Conservation (phyloP, 2,797 vertebrate genomes). For the Sebastes taczanowskii region DNA sequence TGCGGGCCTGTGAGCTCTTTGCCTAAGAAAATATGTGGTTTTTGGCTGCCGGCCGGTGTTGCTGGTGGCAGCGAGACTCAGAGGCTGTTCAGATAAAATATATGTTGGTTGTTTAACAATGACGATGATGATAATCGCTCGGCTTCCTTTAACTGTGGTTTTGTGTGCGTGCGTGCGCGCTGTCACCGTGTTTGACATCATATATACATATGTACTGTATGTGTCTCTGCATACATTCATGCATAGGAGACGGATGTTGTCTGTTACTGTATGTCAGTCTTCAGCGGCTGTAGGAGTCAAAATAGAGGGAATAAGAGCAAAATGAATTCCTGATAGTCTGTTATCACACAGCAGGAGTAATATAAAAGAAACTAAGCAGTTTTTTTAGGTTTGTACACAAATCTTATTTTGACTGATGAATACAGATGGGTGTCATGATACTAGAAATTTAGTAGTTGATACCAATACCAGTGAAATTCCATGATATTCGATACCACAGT, state of each 20-base stretch:
- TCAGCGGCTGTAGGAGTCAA: neutral
- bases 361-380: neutral
- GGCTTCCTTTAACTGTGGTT: slow-evolving; percentile 4
- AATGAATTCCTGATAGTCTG: neutral
- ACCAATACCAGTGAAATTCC: too few species aligned
- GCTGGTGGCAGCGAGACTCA: slow-evolving; percentile 44
- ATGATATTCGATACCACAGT: too few species aligned
- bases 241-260: slow-evolving; percentile 2
- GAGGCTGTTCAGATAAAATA: slow-evolving; percentile 39
- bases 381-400: neutral
- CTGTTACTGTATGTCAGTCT: neutral
- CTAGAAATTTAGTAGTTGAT: too few species aligned
- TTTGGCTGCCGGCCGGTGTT: slow-evolving; percentile 37
- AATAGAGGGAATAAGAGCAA: neutral
- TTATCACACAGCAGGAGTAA: neutral
- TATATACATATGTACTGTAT: neutral
- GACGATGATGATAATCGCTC: neutral
- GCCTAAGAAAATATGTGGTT: slow-evolving; percentile 53
- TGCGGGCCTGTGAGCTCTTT: slow-evolving; percentile 34
- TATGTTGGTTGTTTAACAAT: slow-evolving; percentile 24
- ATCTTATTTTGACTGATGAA: neutral
- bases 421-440: neutral
- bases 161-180: neutral
- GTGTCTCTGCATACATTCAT: neutral
- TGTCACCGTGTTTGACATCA: neutral